Conservation (phyloP, 2,797 vertebrate species). For the Acanthopagrus latus region DNA sequence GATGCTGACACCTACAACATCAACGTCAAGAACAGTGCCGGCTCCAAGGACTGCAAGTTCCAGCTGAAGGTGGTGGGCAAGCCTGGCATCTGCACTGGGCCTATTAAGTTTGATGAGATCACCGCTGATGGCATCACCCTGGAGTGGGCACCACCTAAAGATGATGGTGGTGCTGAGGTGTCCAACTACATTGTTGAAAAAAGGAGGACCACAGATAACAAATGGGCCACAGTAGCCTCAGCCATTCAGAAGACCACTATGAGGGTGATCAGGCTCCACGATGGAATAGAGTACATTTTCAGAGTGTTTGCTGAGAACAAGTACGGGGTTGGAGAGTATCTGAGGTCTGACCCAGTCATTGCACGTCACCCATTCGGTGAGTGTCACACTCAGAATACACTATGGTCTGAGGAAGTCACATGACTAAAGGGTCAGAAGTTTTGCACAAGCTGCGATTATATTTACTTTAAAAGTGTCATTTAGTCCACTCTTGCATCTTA, state of each 20-base stretch:
- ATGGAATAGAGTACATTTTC: slow-evolving; percentile 96
- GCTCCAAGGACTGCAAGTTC: slow-evolving; percentile 92
- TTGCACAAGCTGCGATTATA: neutral
- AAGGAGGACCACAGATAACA: slow-evolving; percentile 94
- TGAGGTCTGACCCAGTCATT: slow-evolving; percentile 94
- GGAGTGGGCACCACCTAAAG: slow-evolving; percentile 96
- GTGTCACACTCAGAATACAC: slow-evolving; percentile 60
- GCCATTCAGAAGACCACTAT: slow-evolving; percentile 97
- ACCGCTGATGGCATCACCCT: slow-evolving; percentile 96
- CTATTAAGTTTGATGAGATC: slow-evolving; percentile 96
- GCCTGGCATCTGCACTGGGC: slow-evolving; percentile 95
- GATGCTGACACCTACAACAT: slow-evolving; percentile 95
- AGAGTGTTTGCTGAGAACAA: slow-evolving; percentile 99
- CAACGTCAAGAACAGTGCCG: slow-evolving; percentile 89
- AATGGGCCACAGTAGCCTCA: slow-evolving; percentile 96
- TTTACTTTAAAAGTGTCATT: neutral
- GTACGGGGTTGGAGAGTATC: slow-evolving; percentile 95
- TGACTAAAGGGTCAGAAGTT: neutral
- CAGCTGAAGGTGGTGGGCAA: slow-evolving; percentile 96
- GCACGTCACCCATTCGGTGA: slow-evolving; percentile 99
- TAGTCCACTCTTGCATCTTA: neutral
- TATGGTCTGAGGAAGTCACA: neutral
- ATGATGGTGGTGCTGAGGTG: slow-evolving; percentile 97
- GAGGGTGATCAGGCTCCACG: slow-evolving; percentile 96
- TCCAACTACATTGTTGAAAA: slow-evolving; percentile 98